phyloP scores from a whole-genome alignment of 2,797 vertebrate genomes.

The Apodemus agrarius region DNA sequence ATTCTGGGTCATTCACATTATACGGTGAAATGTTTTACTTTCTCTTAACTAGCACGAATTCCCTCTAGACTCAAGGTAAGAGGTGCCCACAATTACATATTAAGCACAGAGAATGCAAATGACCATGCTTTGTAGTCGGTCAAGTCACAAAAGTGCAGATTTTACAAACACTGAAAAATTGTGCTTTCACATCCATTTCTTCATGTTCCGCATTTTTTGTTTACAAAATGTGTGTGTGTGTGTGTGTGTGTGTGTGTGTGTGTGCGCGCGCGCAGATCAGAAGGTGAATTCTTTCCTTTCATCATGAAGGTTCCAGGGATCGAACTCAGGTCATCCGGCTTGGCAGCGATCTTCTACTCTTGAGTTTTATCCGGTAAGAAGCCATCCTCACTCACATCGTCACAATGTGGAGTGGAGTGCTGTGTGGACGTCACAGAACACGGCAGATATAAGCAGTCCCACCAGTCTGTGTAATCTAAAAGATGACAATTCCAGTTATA shows the following conservation, averaged over 20 bases:
- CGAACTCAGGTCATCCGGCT: not conserved
- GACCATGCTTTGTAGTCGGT: not conserved
- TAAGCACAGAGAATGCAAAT: constrained; percentile 70
- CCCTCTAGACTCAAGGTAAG: constrained; percentile 65
- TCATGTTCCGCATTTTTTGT: not conserved
- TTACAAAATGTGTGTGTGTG: not conserved
- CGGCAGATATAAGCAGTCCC: not conserved
- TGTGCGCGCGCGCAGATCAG: not conserved
- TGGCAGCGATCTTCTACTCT: not conserved
- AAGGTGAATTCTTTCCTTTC: not conserved
- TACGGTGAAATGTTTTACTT: constrained; percentile 74
- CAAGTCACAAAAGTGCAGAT: constrained; percentile 9
- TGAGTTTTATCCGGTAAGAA: not conserved
- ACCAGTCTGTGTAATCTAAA: not conserved
- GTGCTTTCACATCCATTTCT: constrained; percentile 47
- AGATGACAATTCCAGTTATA: not conserved
- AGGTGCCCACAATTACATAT: constrained; percentile 57
- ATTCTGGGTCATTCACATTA: constrained; percentile 79
- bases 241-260: too few relatives aligned
- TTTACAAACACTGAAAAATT: constrained; percentile 40
- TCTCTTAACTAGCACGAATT: constrained; percentile 73
- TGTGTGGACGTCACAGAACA: not conserved
- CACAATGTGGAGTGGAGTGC: not conserved
- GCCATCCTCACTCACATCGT: not conserved
- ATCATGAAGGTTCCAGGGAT: not conserved